These are phyloP conservation scores for Amphiprion percula DNA, from an alignment of 2,113 vertebrate species.

Conservation along the genomic window DNA sequence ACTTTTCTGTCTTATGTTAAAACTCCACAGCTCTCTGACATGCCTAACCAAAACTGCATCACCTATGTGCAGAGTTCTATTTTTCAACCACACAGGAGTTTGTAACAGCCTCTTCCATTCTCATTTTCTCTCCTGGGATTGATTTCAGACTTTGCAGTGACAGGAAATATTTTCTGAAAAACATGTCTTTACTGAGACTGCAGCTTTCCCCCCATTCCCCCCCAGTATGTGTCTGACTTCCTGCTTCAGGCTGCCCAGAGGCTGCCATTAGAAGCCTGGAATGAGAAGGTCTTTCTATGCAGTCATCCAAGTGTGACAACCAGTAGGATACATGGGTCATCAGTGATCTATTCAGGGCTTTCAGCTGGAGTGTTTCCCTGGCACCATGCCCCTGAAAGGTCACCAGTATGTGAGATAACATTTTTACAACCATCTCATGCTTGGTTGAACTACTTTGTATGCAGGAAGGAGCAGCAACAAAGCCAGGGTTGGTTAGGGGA, in stretches of 20 bases:
- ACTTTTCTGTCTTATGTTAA: background rate
- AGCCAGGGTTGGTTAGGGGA: background rate
- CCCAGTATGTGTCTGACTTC: slow-evolving; percentile 47
- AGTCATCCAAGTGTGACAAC: slow-evolving; percentile 64
- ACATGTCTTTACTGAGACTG: slow-evolving; percentile 4
- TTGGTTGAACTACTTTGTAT: slow-evolving; percentile 42
- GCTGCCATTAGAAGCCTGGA: slow-evolving; percentile 50
- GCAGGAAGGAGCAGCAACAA: slow-evolving; percentile 10
- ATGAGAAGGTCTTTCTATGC: slow-evolving; percentile 62
- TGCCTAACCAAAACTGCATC: background rate
- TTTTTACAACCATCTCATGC: slow-evolving; percentile 69
- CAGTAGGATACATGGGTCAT: slow-evolving; percentile 50
- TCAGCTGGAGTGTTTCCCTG: slow-evolving; percentile 47
- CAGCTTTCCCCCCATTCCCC: slow-evolving; percentile 8
- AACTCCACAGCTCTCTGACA: background rate
- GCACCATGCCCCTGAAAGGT: slow-evolving; percentile 62
- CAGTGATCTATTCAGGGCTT: slow-evolving; percentile 64
- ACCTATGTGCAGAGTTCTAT: background rate
- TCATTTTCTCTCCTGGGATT: slow-evolving; percentile 34
- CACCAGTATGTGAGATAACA: slow-evolving; percentile 66
- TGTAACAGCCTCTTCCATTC: background rate
- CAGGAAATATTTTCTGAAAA: slow-evolving; percentile 24
- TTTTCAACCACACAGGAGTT: background rate
- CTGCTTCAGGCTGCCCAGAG: slow-evolving; percentile 32
- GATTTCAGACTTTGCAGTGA: slow-evolving; percentile 26